phyloP scores from a whole-genome alignment of 2,888 invertebrate genomes.

The Coelogynopora nodosa region DNA sequence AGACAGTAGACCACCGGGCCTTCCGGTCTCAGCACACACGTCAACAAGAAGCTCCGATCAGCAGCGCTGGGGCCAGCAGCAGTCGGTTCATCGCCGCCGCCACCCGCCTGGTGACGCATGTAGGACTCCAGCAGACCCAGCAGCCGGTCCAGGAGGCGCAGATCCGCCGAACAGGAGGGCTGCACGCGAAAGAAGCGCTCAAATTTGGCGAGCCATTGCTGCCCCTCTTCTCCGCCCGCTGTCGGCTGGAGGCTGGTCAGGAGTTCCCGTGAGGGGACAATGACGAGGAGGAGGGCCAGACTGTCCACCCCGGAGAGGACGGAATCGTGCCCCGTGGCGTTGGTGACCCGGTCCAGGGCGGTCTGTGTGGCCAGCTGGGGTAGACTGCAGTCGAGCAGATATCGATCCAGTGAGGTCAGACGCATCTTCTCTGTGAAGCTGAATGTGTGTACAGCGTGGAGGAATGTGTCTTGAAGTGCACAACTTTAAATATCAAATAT shows the following conservation, averaged over 20 bases:
- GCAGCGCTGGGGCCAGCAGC: no score
- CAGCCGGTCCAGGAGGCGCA: background rate
- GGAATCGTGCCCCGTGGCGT: background rate
- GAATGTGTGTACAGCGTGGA: no score
- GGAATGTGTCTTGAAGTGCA: no score
- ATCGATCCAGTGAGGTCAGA: background rate
- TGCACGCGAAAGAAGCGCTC: background rate
- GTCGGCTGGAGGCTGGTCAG: background rate
- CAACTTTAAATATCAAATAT: no score
- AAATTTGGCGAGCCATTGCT: background rate
- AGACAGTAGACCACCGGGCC: conserved; percentile 16
- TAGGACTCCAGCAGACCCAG: conserved; percentile 1
- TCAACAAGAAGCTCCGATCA: no score
- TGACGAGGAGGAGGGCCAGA: background rate
- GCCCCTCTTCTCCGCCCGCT: no score
- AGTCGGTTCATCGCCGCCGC: background rate
- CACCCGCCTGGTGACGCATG: background rate
- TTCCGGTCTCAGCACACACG: no score
- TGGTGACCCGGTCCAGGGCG: background rate
- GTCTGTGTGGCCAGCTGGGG: background rate
- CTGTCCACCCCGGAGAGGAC: background rate
- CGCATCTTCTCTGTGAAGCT: background rate
- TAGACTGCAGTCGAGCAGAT: background rate
- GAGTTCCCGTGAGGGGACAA: background rate
- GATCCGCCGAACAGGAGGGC: conserved; percentile 29